These are phyloP conservation scores for Actinopyga echinites DNA, from an alignment of 53 echinoderm and acorn worm genomes.

Conservation along the genomic window DNA sequence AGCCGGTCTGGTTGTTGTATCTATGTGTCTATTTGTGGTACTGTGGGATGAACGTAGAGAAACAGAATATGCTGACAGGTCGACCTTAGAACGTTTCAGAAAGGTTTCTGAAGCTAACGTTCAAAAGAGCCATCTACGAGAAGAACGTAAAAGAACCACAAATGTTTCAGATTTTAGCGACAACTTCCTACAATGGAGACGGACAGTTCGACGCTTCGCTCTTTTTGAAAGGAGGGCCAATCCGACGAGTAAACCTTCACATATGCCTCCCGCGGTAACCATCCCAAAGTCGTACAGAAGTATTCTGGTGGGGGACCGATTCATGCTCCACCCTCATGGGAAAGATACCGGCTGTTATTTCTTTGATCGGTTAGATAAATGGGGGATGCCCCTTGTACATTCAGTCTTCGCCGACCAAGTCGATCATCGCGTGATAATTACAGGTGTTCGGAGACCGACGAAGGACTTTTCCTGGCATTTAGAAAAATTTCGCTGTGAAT, in stretches of 20 bases:
- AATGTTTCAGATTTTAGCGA: background rate
- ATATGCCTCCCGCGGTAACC: background rate
- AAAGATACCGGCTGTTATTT: conserved; percentile 59
- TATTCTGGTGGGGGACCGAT: background rate
- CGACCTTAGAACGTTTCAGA: no score
- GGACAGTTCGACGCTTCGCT: background rate
- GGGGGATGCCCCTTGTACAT: conserved; percentile 61
- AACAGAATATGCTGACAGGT: background rate
- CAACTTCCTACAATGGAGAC: conserved; percentile 1
- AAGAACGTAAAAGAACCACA: no score
- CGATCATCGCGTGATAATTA: conserved; percentile 44
- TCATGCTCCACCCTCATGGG: background rate
- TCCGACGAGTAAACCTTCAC: background rate
- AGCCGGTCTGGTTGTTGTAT: background rate
- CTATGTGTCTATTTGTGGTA: background rate
- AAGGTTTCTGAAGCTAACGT: no score
- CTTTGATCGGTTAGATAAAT: conserved; percentile 38
- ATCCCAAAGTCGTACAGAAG: background rate
- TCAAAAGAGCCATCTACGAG: background rate
- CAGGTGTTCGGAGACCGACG: conserved; percentile 51
- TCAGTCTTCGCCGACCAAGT: conserved; percentile 61
- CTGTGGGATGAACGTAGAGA: background rate
- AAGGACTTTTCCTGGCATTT: conserved; percentile 55
- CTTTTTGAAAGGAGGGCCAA: background rate
- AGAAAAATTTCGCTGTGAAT: conserved; percentile 62